These are phyloP conservation scores for Ibycter americanus DNA, from an alignment of 2,797 vertebrate genomes.

Conservation along the genomic window DNA sequence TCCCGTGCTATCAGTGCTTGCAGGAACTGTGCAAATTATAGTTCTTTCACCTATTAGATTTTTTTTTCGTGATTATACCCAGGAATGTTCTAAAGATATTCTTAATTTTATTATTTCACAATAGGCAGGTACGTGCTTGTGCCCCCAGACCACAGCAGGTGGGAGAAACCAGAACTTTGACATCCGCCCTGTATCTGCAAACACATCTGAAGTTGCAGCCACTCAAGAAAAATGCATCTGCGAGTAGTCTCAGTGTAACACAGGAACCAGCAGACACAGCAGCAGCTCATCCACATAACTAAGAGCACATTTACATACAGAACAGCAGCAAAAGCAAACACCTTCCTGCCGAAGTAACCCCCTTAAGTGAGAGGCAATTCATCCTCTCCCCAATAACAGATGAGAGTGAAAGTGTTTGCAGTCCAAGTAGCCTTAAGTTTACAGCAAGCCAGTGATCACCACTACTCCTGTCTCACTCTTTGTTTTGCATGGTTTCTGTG, in stretches of 20 bases:
- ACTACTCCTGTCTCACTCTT: not conserved
- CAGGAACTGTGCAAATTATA: not conserved
- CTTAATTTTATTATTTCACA: not conserved
- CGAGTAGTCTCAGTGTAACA: fast-evolving
- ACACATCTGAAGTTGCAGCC: not conserved
- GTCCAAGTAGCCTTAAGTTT: not conserved
- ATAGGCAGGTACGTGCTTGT: not conserved
- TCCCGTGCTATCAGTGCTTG: not conserved
- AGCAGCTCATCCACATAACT: not conserved
- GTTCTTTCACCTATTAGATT: not conserved
- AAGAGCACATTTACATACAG: not conserved
- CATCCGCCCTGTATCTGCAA: not conserved
- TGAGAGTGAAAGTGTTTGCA: not conserved
- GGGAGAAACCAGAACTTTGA: not conserved
- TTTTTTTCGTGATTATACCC: not conserved
- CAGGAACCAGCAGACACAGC: not conserved
- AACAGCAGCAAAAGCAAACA: not conserved
- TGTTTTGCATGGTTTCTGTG: not conserved
- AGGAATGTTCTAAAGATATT: not conserved
- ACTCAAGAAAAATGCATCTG: not conserved
- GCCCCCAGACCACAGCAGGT: not conserved
- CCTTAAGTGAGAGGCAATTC: not conserved
- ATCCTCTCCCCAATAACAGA: not conserved
- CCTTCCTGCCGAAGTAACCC: not conserved
- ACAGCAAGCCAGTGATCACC: not conserved